phyloP scores from a whole-genome alignment of 2,113 vertebrate species.

The Oncorhynchus kisutch region DNA sequence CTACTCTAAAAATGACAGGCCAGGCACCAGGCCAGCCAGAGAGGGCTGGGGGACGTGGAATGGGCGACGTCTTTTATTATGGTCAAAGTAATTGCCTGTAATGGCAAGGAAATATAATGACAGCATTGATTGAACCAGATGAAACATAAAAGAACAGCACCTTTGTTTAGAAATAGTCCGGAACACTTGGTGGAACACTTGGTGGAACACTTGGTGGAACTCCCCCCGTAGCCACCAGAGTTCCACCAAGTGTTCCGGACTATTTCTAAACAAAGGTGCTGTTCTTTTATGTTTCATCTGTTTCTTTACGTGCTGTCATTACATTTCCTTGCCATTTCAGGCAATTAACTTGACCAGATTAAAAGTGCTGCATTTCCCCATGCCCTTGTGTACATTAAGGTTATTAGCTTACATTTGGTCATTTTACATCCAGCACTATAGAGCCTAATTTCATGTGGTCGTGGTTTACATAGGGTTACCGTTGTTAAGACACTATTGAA shows the following conservation, averaged over 20 bases:
- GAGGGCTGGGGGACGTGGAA: neutral
- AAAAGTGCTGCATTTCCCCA: neutral
- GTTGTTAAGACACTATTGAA: too few relatives aligned
- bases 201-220: too few relatives aligned
- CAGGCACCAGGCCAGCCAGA: constrained; percentile 67
- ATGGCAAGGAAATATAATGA: neutral
- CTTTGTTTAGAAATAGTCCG: neutral
- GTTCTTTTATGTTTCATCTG: neutral
- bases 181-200: too few relatives aligned
- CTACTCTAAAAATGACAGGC: constrained; percentile 85
- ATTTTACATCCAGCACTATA: too few relatives aligned
- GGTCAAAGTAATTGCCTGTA: neutral
- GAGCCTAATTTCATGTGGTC: too few relatives aligned
- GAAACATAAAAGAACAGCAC: neutral
- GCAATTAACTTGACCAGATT: neutral
- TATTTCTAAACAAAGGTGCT: neutral
- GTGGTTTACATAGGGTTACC: too few relatives aligned
- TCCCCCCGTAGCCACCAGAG: too few relatives aligned
- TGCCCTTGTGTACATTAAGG: neutral
- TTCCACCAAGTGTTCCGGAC: neutral
- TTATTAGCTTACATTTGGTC: neutral
- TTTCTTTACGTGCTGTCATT: neutral
- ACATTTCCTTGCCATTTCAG: neutral
- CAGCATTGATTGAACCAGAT: neutral
- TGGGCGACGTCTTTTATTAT: neutral